phyloP scores from a whole-genome alignment of 2,113 vertebrate species.

The Hyperoodon ampullatus region DNA sequence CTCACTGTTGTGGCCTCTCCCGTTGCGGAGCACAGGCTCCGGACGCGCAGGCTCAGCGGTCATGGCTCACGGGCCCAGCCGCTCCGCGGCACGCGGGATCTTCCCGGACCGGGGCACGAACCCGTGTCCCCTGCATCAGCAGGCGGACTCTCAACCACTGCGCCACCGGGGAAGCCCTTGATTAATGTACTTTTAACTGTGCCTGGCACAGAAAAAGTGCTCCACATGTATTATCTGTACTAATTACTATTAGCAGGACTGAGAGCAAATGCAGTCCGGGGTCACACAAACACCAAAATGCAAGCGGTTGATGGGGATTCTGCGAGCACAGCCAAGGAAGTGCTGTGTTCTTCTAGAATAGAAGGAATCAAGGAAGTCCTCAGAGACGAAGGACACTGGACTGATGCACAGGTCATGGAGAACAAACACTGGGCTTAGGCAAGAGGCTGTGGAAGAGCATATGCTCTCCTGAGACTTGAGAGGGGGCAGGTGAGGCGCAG shows the following conservation, averaged over 20 bases:
- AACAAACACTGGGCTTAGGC: not conserved
- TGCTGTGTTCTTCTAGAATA: not conserved
- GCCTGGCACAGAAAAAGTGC: not conserved
- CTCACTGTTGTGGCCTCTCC: too few species aligned
- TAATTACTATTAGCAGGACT: not conserved
- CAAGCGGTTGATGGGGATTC: not conserved
- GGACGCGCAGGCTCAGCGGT: accelerated
- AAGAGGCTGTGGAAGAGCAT: not conserved
- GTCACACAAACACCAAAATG: not conserved
- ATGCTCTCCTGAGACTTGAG: not conserved
- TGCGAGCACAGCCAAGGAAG: not conserved
- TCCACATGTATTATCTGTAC: not conserved
- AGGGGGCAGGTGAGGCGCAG: not conserved
- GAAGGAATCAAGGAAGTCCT: slow-evolving; percentile 2
- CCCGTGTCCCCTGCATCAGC: too few species aligned
- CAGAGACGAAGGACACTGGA: not conserved
- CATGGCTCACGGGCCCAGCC: too few species aligned
- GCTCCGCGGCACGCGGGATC: too few species aligned
- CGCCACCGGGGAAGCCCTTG: not conserved
- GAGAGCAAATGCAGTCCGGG: not conserved
- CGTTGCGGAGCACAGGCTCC: too few species aligned
- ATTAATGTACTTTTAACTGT: not conserved
- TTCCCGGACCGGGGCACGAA: too few species aligned
- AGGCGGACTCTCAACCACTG: too few species aligned
- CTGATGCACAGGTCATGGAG: not conserved